Conservation (phyloP, 2,113 vertebrate genomes). For the Ailurus styani region DNA sequence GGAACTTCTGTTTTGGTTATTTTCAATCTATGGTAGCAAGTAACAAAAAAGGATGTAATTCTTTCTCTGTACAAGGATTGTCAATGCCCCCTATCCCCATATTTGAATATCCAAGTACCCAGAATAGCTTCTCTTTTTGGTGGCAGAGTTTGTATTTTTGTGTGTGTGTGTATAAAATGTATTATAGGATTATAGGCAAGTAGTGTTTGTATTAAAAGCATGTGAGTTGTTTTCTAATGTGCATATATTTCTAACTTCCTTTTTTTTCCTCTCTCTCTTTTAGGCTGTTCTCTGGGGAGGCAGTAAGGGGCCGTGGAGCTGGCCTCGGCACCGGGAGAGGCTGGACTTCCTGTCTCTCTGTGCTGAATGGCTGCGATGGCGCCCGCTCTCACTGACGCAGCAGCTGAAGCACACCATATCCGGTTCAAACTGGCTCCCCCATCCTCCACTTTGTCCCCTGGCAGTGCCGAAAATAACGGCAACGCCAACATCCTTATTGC, state of each 20-base stretch:
- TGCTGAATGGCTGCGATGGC: constrained; percentile 99
- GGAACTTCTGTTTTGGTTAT: background rate
- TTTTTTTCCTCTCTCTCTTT: constrained; percentile 53
- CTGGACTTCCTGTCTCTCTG: constrained; percentile 93
- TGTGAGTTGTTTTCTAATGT: constrained; percentile 25
- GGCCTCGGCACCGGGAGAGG: constrained; percentile 88
- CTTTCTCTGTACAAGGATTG: background rate
- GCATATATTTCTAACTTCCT: constrained; percentile 48
- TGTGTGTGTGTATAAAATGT: too few species aligned
- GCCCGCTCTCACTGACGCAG: constrained; percentile 99
- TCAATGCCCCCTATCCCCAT: background rate
- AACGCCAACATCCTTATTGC: constrained; percentile 95
- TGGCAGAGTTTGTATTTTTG: constrained; percentile 6
- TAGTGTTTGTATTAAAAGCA: constrained; percentile 56
- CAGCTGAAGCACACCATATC: constrained; percentile 99
- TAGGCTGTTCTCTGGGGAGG: constrained; percentile 91
- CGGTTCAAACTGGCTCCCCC: constrained; percentile 99
- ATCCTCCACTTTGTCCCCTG: constrained; percentile 95
- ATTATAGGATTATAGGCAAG: background rate
- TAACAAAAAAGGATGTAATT: background rate
- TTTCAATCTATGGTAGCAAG: constrained; percentile 8
- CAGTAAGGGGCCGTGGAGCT: constrained; percentile 92
- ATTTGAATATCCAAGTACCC: background rate
- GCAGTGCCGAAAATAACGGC: constrained; percentile 96
- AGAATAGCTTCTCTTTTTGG: constrained; percentile 1